phyloP scores from a whole-genome alignment of 2,888 invertebrate species.

The Clostera curtula region DNA sequence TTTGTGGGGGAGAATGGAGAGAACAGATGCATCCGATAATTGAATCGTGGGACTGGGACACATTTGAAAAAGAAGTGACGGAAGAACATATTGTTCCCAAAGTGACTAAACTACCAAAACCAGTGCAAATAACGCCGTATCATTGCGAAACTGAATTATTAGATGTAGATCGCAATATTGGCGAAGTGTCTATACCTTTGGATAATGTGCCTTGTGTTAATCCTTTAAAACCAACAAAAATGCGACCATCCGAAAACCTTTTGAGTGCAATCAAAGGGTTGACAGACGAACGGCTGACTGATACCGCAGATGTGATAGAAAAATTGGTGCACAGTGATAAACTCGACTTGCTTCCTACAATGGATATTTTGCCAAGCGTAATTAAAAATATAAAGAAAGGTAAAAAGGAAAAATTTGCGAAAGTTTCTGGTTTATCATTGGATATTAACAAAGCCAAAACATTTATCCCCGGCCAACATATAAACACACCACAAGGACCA shows the following conservation, averaged over 20 bases:
- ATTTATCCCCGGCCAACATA: constrained; percentile 82
- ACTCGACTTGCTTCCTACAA: constrained; percentile 74
- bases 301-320: constrained; percentile 76
- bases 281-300: constrained; percentile 71
- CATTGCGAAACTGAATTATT: constrained; percentile 68
- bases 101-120: constrained; percentile 59
- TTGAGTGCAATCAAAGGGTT: constrained; percentile 70
- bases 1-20: constrained; percentile 72
- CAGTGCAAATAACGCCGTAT: constrained; percentile 63
- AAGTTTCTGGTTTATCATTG: constrained; percentile 78
- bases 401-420: constrained; percentile 72
- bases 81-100: constrained; percentile 65
- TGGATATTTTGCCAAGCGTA: constrained; percentile 78
- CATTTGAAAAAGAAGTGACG: constrained; percentile 75
- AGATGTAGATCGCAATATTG: constrained; percentile 66
- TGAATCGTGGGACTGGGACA: constrained; percentile 79
- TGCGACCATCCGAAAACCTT: constrained; percentile 59
- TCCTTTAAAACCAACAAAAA: constrained; percentile 73
- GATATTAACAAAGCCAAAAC: constrained; percentile 80
- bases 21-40: constrained; percentile 78
- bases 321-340: constrained; percentile 73
- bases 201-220: constrained; percentile 78
- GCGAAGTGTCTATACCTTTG: constrained; percentile 70
- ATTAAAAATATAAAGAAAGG: constrained; percentile 77
- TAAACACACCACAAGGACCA: constrained; percentile 80